phyloP scores from a whole-genome alignment of 2,888 invertebrate species.

The Drosophila leonis region DNA sequence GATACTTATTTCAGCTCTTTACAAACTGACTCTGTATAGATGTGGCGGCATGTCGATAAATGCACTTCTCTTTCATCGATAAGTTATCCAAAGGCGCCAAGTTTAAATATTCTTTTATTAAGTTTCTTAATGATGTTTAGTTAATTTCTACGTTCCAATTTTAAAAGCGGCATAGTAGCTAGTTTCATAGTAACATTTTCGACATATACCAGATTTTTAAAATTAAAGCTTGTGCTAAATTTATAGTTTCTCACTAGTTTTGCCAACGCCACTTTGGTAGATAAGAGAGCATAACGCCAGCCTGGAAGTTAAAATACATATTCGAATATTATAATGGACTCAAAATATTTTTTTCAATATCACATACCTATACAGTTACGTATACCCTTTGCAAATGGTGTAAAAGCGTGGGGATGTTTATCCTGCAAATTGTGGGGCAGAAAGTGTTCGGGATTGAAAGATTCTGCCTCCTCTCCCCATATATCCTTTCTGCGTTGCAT shows the following conservation, averaged over 20 bases:
- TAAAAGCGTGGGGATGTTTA: conserved; percentile 17
- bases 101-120: background rate
- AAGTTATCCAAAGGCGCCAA: background rate
- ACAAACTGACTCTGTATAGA: background rate
- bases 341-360: background rate
- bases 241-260: conserved; percentile 20
- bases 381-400: conserved; percentile 22
- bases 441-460: conserved; percentile 25
- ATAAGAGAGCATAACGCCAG: conserved; percentile 20
- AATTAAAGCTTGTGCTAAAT: conserved; percentile 20
- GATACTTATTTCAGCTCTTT: conserved; percentile 1
- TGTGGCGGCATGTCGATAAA: conserved; percentile 30
- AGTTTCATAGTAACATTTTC: conserved; percentile 23
- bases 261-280: conserved; percentile 17
- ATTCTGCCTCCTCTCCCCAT: conserved; percentile 20
- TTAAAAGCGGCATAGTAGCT: conserved; percentile 1
- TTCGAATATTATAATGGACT: background rate
- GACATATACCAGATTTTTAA: conserved; percentile 12
- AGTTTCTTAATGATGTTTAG: background rate
- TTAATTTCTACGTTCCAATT: conserved; percentile 4
- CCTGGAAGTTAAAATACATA: conserved; percentile 7
- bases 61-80: background rate
- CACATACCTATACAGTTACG: conserved; percentile 18
- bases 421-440: conserved; percentile 15
- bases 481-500: conserved; percentile 26